Percentiles rank a stretch among this genome's conserved stretches.
Conservation (phyloP, 2,797 vertebrate species). For the Galagoides demidoff region DNA sequence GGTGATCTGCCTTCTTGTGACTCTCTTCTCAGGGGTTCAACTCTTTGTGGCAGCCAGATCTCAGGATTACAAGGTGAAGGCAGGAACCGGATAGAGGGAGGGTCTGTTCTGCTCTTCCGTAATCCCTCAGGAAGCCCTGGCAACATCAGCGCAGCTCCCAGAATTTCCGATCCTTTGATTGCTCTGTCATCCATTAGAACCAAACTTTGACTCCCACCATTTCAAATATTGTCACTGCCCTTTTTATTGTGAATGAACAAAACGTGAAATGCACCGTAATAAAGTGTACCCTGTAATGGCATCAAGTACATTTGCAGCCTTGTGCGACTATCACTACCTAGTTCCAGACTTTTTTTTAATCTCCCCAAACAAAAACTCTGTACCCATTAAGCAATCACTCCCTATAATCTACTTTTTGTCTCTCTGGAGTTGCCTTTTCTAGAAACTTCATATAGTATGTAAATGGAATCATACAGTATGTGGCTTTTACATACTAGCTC, state of each 20-base stretch:
- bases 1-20: background rate
- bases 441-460: background rate
- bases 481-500: background rate
- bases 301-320: too few species aligned
- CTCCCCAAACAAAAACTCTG: background rate
- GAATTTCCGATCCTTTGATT: background rate
- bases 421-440: background rate
- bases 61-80: background rate
- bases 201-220: background rate
- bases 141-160: background rate
- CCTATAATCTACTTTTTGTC: background rate
- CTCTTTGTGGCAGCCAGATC: background rate
- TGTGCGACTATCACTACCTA: background rate
- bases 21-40: background rate
- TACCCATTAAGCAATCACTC: background rate
- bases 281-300: background rate
- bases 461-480: background rate
- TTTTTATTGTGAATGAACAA: background rate
- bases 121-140: background rate
- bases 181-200: background rate
- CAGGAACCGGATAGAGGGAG: background rate
- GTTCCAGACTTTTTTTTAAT: background rate
- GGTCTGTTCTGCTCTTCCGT: background rate
- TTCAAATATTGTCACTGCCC: background rate
- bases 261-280: background rate